A percentile compares a stretch with the other conserved stretches of the same genome.
These are phyloP conservation scores for Chaetoderma sp. DNA, from an alignment of 2,888 invertebrate genomes.

Conservation along the genomic window DNA sequence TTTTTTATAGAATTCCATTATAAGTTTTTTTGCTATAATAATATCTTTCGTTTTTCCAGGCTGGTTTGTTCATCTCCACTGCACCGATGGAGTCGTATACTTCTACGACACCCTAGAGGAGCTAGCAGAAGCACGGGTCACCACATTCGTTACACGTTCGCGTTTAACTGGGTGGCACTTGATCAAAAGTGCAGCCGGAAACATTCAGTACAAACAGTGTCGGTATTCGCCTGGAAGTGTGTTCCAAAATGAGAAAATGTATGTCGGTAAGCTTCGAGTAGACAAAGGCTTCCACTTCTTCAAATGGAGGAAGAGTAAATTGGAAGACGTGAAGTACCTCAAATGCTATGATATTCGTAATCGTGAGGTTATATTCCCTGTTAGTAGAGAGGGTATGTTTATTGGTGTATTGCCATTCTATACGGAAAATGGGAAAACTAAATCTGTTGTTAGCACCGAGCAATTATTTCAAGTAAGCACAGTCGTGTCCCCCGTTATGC, in stretches of 20 bases:
- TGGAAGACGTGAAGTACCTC: constrained; percentile 4
- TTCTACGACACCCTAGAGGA: neutral
- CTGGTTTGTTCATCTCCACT: constrained; percentile 1
- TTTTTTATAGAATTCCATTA: too few species aligned
- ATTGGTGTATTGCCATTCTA: neutral
- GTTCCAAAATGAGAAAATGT: neutral
- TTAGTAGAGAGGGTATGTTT: neutral
- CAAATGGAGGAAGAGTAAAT: neutral
- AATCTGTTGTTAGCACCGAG: neutral
- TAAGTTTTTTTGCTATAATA: too few species aligned
- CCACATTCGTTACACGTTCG: neutral
- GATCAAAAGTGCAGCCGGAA: neutral
- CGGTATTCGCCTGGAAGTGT: neutral
- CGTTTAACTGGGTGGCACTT: neutral
- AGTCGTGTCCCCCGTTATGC: constrained; percentile 4
- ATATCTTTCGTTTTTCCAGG: constrained; percentile 7
- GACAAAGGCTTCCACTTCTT: neutral
- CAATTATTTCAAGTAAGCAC: neutral
- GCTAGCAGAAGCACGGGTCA: neutral
- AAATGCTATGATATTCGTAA: constrained; percentile 4
- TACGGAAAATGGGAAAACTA: neutral
- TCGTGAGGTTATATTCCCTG: neutral
- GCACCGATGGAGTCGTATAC: neutral
- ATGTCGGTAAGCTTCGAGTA: constrained; percentile 5
- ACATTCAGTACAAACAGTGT: neutral